Evolutionary conservation across 2,888 invertebrate species (phyloP), one percentile per base, ranked within the genome.

Genomic region (Caenorhabditis imperialis): DNA sequence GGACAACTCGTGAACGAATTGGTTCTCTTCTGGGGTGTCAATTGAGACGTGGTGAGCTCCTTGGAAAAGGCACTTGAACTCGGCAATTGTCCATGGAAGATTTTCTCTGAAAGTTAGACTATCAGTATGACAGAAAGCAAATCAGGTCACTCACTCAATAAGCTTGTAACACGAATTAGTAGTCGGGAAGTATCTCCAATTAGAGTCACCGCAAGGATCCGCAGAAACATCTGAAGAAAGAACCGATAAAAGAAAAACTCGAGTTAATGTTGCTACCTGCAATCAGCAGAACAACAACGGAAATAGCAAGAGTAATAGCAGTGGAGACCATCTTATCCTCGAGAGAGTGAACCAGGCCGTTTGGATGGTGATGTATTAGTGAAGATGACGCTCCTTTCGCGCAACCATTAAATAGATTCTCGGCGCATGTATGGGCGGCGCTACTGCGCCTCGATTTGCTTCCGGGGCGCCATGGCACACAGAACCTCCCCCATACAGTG

Each of bases 1-100:
- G 40, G 84, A 81, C 58, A 84, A 72, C 67, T 85, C 86, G 48
- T 83, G 75, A 23, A 86, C 82, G 69, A 86, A 86, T 67, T 83
- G 79, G 67, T 86, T 86, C 62, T 86, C 85, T 69, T 81, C 80
- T 14, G 75, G 53, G 62, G 77, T 78, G 47, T 78, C 79, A 48
- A 86, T 79, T 16, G 86, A 82, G 23, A 78, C 75, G 55, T 86
- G 85, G 47, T 86, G 86, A 33, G 79, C 85, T 40, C 85, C 86
- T 69, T 83, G 79, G 79, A 85, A 86, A 48, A 82, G 78, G 62
- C 86, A 86, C 44, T 84, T 82, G 79, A 86, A 84, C 61, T 85
- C 85, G 33, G 83, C 81, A 16, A 84, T 79, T 37, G 83, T 83
- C 85, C 85, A 85, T 53, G 82, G 80, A 30, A 81, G 74, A 37